Base-by-base conservation (phyloP, 2,113 vertebrate species). In the Menidia beryllina region DNA sequence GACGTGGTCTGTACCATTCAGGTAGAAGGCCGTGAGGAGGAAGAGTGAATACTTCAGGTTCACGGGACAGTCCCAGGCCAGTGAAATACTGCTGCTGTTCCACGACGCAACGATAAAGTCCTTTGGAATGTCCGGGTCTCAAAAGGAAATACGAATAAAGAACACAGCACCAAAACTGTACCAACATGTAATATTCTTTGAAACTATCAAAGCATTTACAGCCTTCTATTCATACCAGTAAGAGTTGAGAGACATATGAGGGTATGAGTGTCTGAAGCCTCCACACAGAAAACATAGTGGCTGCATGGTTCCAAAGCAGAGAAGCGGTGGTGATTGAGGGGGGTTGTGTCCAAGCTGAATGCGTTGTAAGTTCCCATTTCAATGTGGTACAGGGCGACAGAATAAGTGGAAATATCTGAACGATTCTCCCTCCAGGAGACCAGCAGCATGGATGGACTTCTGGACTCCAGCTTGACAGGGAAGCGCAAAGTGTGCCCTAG, bases 121-220 rank as follows among this genome's bases (percentile, higher is more conserved):
- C 15, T 21, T 60, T 9, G 92, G 91, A 47, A 80, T 3, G 5
- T 83, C 88, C 5, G 91, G 92, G 23, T 90, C 92, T 93, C 15
- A 41, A 41, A 41, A 4, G 4, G 13, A 15, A 41, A 41, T 14
- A 41, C 2, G 2, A 3, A 13, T 1, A 41, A 41, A 41, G 4
- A 41, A 41, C 12, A 13, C 36, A 39, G 36, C 36, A 39, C 13
- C 13, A 2, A 39, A 39, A 39, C n/a, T 39, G 2, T 39, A 13
- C 13, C 13, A 14, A 41, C 30, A 30, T 30, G 30, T 30, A 30
- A 30, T n/a, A n/a, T n/a, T n/a, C n/a, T n/a, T n/a, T n/a, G 30
- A 30, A 30, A 30, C 4, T 30, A 4, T 30, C 30, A 30, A 30
- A 30, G n/a, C n/a, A n/a, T n/a, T n/a, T n/a, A n/a, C n/a, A n/a